Base-by-base conservation (phyloP, 2,113 vertebrate genomes). In the Vidua macroura region DNA sequence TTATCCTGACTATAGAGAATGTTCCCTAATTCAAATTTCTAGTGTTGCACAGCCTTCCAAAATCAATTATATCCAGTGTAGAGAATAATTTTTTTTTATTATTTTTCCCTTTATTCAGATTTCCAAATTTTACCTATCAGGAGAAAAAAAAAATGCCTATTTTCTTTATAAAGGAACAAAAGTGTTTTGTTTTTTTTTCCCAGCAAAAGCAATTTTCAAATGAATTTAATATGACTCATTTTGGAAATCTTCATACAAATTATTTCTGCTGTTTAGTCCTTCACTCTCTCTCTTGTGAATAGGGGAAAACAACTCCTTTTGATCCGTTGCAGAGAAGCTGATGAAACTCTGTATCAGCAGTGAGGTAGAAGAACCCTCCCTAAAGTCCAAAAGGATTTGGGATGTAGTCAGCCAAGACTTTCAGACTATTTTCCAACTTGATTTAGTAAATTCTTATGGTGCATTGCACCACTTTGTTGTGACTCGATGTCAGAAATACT, bases 361-460 rank as follows among this genome's bases (percentile, higher is more conserved):
- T 11, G 48, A 92, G 64, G 80, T 92, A 92, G 87, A 70, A 86
- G 58, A 90, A 35, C 64, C 63, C 72, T 95, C 96, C 87, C 93
- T 81, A 4, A 96, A 96, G 93, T 95, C 92, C 95, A 93, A 60
- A 80, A 96, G 94, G 92, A 95, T 97, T 95, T 97, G 93, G 68
- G 74, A 78, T 80, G 52, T 92, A 94, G 93, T 83, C 85, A 92
- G 92, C 75, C 85, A 90, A 95, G 76, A 70, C 87, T 96, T 93
- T 95, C 92, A 96, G 88, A 90, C 68, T 94, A 88, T 96, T 96
- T 97, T 96, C 93, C 92, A 93, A 72, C 85, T 92, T 92, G 85
- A 95, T 93, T 90, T 56, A 96, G 75, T 86, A 90, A 78, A 87
- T 95, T 94, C 78, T 81, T 75, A 80, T 58, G 80, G 80, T 95